phyloP scores from a whole-genome alignment of 2,888 invertebrate genomes.

The Lamellibrachia satsuma region DNA sequence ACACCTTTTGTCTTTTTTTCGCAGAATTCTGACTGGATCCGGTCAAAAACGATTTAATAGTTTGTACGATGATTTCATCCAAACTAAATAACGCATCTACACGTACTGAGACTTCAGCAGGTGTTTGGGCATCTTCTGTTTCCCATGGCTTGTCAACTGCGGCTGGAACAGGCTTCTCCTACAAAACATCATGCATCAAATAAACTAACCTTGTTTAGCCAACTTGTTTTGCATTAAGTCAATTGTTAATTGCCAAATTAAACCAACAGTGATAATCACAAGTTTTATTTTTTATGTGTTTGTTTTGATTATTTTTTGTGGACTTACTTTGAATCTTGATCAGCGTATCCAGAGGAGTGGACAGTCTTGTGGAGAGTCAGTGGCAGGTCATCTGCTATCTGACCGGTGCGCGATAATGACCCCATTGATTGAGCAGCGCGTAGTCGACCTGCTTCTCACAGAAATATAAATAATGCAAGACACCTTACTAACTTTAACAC shows the following conservation, averaged over 20 bases:
- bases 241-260: background rate
- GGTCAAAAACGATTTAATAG: too few species aligned
- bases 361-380: constrained; percentile 57
- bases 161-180: background rate
- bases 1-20: too few species aligned
- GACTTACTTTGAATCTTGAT: constrained; percentile 46
- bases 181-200: background rate
- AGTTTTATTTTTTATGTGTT: background rate
- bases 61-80: too few species aligned
- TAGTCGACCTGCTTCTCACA: constrained; percentile 7
- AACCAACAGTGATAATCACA: background rate
- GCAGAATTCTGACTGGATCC: too few species aligned
- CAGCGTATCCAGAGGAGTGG: constrained; percentile 61
- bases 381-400: constrained; percentile 52
- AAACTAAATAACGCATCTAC: too few species aligned
- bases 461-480: background rate
- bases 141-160: background rate
- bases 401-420: constrained; percentile 38
- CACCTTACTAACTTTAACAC: background rate
- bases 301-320: background rate
- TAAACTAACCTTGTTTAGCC: background rate
- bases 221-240: background rate
- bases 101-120: background rate
- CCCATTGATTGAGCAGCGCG: background rate
- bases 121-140: background rate